Percentiles rank a stretch among this genome's conserved stretches.
phyloP scores from a whole-genome alignment of 2,888 invertebrate species.

The Rhaphigaster nebulosa region DNA sequence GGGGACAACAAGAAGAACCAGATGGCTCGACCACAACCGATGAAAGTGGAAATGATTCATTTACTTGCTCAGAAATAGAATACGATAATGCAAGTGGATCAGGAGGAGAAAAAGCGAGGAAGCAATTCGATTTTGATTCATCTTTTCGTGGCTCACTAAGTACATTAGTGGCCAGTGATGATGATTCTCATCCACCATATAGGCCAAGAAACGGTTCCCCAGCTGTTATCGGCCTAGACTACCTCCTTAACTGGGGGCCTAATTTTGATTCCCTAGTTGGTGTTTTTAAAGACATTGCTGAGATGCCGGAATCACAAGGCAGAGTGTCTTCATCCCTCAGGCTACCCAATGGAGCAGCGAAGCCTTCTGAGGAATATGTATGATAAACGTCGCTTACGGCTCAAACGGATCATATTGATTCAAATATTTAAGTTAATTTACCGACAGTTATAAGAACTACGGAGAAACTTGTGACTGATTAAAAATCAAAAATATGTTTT shows the following conservation, averaged over 20 bases:
- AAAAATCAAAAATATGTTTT: slow-evolving; percentile 45
- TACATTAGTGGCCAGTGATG: slow-evolving; percentile 93
- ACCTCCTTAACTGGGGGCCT: slow-evolving; percentile 94
- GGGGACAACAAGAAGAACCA: slow-evolving; percentile 58
- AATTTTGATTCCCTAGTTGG: slow-evolving; percentile 96
- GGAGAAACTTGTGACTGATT: slow-evolving; percentile 56
- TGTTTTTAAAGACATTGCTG: slow-evolving; percentile 96
- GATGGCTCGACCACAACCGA: slow-evolving; percentile 83
- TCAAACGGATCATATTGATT: slow-evolving; percentile 58
- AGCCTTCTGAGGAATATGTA: slow-evolving; percentile 92
- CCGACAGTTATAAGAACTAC: slow-evolving; percentile 36
- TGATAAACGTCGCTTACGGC: slow-evolving; percentile 68
- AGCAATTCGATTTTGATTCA: slow-evolving; percentile 91
- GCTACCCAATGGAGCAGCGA: slow-evolving; percentile 83
- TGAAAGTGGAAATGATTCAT: slow-evolving; percentile 94
- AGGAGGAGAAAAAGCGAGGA: slow-evolving; percentile 73
- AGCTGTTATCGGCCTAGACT: slow-evolving; percentile 92
- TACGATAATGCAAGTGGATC: slow-evolving; percentile 91
- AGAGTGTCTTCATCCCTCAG: slow-evolving; percentile 81
- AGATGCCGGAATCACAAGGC: slow-evolving; percentile 87
- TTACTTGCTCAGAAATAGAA: slow-evolving; percentile 98
- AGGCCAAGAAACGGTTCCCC: slow-evolving; percentile 85
- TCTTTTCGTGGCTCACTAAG: slow-evolving; percentile 94
- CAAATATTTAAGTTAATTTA: slow-evolving; percentile 55
- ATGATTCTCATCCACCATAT: slow-evolving; percentile 85